phyloP scores from a whole-genome alignment of 2,888 invertebrate species.

The Odontomyia ornata region DNA sequence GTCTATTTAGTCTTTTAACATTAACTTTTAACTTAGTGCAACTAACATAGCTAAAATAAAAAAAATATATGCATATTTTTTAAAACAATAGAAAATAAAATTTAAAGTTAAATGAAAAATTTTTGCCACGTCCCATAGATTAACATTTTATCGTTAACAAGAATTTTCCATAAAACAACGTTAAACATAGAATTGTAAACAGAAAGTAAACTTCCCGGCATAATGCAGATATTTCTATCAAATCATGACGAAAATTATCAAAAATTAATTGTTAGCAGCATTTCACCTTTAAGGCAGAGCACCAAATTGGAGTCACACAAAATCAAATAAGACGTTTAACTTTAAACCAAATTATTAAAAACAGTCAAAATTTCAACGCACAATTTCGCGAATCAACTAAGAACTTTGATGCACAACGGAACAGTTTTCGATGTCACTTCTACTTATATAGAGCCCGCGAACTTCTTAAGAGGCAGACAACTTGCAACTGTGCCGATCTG shows the following conservation, averaged over 20 bases:
- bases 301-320: too few relatives aligned
- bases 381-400: too few relatives aligned
- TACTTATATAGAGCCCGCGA: constrained; percentile 2
- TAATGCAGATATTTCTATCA: not conserved
- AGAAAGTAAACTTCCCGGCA: not conserved
- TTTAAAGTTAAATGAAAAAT: not conserved
- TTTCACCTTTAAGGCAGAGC: too few relatives aligned
- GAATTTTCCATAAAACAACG: not conserved
- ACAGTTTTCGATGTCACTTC: not conserved
- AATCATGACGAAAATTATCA: too few relatives aligned
- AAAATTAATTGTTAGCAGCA: too few relatives aligned
- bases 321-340: too few relatives aligned
- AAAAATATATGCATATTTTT: not conserved
- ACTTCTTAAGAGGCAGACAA: constrained; percentile 17
- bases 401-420: not conserved
- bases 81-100: constrained; percentile 1
- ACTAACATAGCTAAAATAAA: too few relatives aligned
- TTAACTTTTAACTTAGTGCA: too few relatives aligned
- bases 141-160: constrained; percentile 7
- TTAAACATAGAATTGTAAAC: not conserved
- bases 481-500: constrained; percentile 37
- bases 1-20: not conserved
- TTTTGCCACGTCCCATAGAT: constrained; percentile 10
- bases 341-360: too few relatives aligned
- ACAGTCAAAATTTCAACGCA: too few relatives aligned